Percentiles rank a stretch among this genome's conserved stretches.
Evolutionary conservation across 35 echinoderm and acorn worm species (phyloP).

Genomic region (Heliocidaris erythrogramma): DNA sequence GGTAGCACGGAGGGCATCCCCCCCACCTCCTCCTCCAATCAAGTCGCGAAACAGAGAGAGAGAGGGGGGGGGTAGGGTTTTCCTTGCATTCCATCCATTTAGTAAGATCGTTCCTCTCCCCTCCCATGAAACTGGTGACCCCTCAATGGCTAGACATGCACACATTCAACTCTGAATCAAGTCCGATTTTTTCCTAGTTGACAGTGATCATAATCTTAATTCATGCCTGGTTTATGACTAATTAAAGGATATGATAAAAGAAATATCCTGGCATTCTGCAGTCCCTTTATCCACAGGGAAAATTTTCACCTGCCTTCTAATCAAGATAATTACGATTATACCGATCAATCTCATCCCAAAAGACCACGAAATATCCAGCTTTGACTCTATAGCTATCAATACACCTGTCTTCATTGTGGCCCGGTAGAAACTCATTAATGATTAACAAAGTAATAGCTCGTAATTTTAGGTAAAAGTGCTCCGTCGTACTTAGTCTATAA

Average conservation of each 20-base stretch:
- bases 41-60: background rate
- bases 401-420: background rate
- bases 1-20: no score
- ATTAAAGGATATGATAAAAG: background rate
- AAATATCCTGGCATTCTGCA: background rate
- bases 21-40: background rate
- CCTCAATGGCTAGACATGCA: no score
- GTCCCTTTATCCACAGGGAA: background rate
- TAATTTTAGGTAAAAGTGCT: background rate
- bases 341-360: background rate
- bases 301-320: background rate
- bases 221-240: no score
- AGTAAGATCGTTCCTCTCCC: no score
- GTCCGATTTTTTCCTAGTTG: no score
- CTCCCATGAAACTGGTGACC: no score
- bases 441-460: constrained; percentile 17
- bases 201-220: no score
- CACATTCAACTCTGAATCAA: no score
- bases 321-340: background rate
- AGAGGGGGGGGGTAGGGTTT: background rate
- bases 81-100: no score
- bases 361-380: constrained; percentile 2
- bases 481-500: background rate
- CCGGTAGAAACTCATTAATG: background rate
- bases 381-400: background rate